Evolutionary conservation across 1,140 invertebrate species (phyloP).

Genomic region (Holcopasites calliopsidis): DNA sequence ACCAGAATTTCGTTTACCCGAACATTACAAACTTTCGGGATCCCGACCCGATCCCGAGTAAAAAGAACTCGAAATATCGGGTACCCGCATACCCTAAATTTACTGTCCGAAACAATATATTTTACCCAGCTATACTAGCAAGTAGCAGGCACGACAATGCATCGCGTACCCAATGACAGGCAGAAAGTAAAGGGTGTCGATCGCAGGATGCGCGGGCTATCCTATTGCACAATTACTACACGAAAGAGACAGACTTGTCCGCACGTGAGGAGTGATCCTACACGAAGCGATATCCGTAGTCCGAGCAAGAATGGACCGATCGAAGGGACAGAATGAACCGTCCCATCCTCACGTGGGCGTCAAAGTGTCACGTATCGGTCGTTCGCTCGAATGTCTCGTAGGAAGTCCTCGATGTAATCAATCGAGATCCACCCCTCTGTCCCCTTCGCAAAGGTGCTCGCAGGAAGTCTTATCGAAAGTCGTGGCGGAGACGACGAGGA

Average conservation of each 20-base stretch:
- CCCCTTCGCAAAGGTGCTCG: neutral
- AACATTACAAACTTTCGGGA: no score
- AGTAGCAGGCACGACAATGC: no score
- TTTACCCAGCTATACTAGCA: no score
- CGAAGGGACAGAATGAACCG: conserved; percentile 25
- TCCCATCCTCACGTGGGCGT: conserved; percentile 27
- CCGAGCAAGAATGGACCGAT: conserved; percentile 26
- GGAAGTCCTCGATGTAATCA: conserved; percentile 35
- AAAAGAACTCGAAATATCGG: no score
- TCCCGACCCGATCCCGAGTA: no score
- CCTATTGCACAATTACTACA: conserved; percentile 10
- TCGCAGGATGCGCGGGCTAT: neutral
- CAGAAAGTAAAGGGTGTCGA: conserved; percentile 6
- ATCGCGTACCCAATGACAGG: neutral
- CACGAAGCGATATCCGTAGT: conserved; percentile 33
- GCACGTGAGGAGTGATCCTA: neutral
- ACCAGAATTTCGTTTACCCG: no score
- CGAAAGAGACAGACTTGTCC: conserved; percentile 3
- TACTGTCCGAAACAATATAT: no score
- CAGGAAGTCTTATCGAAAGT: conserved; percentile 40
- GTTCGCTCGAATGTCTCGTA: conserved; percentile 28
- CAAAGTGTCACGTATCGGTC: conserved; percentile 42
- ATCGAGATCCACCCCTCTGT: conserved; percentile 14
- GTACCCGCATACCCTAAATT: no score
- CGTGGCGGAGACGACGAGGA: neutral